phyloP scores from a whole-genome alignment of 2,797 vertebrate species.

The Caiman crocodilus region DNA sequence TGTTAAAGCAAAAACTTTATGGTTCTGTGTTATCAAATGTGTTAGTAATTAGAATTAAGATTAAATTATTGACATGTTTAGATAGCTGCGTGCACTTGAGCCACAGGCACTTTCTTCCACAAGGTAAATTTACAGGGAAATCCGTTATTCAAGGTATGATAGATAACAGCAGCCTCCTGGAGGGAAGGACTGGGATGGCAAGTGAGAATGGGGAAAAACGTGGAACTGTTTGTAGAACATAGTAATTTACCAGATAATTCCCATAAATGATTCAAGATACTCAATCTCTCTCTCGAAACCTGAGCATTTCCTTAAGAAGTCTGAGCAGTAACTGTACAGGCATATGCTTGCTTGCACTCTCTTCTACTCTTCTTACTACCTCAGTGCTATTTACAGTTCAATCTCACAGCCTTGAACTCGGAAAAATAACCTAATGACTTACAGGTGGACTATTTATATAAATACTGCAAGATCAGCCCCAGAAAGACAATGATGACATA shows the following conservation, averaged over 20 bases:
- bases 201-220: constrained; percentile 13
- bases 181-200: not conserved
- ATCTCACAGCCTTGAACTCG: not conserved
- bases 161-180: constrained; percentile 21
- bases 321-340: not conserved
- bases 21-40: constrained; percentile 44
- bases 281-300: constrained; percentile 54
- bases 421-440: not conserved
- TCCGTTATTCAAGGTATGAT: constrained; percentile 52
- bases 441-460: not conserved
- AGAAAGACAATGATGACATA: constrained; percentile 33
- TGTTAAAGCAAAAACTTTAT: constrained; percentile 41
- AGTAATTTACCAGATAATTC: constrained; percentile 62
- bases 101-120: not conserved
- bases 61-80: constrained; percentile 5
- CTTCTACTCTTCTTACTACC: constrained; percentile 1
- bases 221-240: constrained; percentile 58
- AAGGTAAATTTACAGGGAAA: constrained; percentile 52
- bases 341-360: not conserved
- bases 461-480: not conserved
- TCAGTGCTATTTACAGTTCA: not conserved
- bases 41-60: constrained; percentile 51
- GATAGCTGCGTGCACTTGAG: constrained; percentile 31
- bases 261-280: constrained; percentile 31
- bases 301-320: constrained; percentile 64